These are phyloP conservation scores for Drosophila mayri DNA, from an alignment of 1,140 invertebrate genomes.

Conservation along the genomic window DNA sequence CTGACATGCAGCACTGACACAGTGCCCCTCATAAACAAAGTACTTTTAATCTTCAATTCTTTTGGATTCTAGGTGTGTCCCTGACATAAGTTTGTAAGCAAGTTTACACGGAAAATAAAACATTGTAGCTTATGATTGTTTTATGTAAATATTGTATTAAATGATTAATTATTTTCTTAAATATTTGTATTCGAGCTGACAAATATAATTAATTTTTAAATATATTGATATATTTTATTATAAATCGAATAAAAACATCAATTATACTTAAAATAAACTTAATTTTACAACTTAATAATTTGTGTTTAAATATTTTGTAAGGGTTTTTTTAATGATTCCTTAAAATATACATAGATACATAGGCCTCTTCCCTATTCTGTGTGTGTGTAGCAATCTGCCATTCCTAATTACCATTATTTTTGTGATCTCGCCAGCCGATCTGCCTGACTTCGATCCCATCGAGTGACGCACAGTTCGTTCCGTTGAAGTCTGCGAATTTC, in stretches of 20 bases:
- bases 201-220: background rate
- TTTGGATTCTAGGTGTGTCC: conserved; percentile 42
- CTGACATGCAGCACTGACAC: conserved; percentile 51
- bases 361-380: background rate
- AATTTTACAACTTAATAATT: background rate
- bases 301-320: background rate
- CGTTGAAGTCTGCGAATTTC: conserved; percentile 32
- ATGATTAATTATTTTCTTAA: too few species aligned
- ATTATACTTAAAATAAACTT: background rate
- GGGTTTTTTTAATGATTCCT: background rate
- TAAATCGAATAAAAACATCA: background rate
- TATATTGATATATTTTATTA: background rate
- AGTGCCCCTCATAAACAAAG: conserved; percentile 43
- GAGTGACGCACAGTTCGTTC: conserved; percentile 53
- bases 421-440: conserved; percentile 49
- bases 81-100: conserved; percentile 4
- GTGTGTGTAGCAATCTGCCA: conserved; percentile 40
- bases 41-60: conserved; percentile 30
- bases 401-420: conserved; percentile 61
- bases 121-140: too few species aligned
- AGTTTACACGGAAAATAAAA: conserved; percentile 9
- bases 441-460: conserved; percentile 30
- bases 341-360: background rate
- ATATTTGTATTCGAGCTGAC: too few species aligned
- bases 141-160: too few species aligned